Conservation (phyloP, 2,113 vertebrate species). For the Pangasianodon gigas region DNA sequence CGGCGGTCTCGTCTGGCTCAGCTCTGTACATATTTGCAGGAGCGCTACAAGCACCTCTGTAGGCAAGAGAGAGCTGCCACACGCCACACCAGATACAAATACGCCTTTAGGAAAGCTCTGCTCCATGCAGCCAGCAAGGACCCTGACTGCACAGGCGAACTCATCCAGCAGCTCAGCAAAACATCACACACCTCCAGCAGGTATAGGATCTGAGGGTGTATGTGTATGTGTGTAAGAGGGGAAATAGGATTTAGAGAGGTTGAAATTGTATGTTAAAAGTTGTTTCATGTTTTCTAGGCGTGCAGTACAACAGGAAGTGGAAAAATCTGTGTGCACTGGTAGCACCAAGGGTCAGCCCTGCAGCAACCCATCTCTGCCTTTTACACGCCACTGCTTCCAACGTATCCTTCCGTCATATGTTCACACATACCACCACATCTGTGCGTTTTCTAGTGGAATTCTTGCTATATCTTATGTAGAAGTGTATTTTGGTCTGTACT, state of each 20-base stretch:
- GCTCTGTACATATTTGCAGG: constrained; percentile 96
- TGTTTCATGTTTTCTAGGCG: constrained; percentile 71
- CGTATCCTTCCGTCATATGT: constrained; percentile 83
- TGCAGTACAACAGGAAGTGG: constrained; percentile 72
- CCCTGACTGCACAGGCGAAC: constrained; percentile 84
- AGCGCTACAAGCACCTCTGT: constrained; percentile 98
- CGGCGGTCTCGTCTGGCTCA: constrained; percentile 89
- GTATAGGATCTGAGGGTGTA: constrained; percentile 63
- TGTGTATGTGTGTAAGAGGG: not conserved
- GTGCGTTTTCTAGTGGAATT: not conserved
- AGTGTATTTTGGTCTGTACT: constrained; percentile 50
- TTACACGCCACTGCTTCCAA: constrained; percentile 96
- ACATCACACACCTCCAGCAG: constrained; percentile 74
- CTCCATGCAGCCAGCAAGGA: constrained; percentile 90
- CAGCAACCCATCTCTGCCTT: constrained; percentile 88
- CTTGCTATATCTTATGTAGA: not conserved
- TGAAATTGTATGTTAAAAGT: not conserved
- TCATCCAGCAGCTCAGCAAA: constrained; percentile 83
- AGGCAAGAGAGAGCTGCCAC: constrained; percentile 91
- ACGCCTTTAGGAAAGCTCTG: constrained; percentile 90
- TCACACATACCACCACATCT: not conserved
- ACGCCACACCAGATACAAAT: constrained; percentile 90
- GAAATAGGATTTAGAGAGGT: not conserved
- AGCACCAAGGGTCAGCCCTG: constrained; percentile 86
- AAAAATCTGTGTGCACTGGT: constrained; percentile 82